phyloP scores from a whole-genome alignment of 37 sponge, comb jelly and placozoan genomes.

The Agelas oroides region DNA sequence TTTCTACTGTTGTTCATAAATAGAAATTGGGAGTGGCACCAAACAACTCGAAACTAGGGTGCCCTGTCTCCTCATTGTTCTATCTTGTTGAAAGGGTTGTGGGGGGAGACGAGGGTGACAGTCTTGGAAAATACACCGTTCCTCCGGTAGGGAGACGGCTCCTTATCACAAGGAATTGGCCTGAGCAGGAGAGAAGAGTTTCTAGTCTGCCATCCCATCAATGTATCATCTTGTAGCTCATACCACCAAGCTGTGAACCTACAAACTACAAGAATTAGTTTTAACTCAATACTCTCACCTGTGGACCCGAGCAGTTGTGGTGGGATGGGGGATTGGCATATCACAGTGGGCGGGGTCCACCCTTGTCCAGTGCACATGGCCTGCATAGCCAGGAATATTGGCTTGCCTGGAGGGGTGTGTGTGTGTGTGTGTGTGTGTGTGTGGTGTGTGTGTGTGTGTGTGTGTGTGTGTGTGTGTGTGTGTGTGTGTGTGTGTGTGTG shows the following conservation, averaged over 20 bases:
- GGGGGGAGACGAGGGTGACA: constrained; percentile 64
- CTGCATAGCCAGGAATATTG: constrained; percentile 83
- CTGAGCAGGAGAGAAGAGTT: constrained; percentile 24
- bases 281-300: too few species aligned
- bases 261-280: background rate
- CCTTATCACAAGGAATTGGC: constrained; percentile 56
- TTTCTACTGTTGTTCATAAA: too few species aligned
- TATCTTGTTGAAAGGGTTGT: constrained; percentile 86
- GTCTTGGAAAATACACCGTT: constrained; percentile 71
- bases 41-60: too few species aligned
- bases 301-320: constrained; percentile 41
- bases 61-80: constrained; percentile 3
- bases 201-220: too few species aligned
- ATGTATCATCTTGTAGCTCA: background rate
- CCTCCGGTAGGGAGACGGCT: constrained; percentile 74
- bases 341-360: constrained; percentile 41
- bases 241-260: background rate
- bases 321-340: constrained; percentile 9
- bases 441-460: too few species aligned
- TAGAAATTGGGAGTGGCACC: too few species aligned
- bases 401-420: constrained; percentile 18
- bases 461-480: too few species aligned
- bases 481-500: too few species aligned
- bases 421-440: background rate
- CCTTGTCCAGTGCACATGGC: constrained; percentile 61